These are phyloP conservation scores for Gobio gobio DNA, from an alignment of 2,113 vertebrate species.

Conservation along the genomic window DNA sequence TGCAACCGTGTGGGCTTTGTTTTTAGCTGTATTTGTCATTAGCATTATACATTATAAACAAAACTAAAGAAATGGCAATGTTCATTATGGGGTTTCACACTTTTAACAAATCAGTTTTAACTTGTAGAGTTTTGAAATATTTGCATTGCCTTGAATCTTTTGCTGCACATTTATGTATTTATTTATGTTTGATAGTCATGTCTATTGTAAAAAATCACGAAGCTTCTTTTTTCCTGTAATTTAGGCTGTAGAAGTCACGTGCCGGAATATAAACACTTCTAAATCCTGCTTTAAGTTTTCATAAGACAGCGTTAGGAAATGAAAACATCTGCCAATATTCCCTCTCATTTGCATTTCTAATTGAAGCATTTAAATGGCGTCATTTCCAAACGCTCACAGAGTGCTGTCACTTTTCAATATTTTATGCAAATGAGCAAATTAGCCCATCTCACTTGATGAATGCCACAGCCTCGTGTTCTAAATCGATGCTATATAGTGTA, in stretches of 20 bases:
- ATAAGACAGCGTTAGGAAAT: slow-evolving; percentile 41
- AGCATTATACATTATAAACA: no score
- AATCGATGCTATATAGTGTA: slow-evolving; percentile 27
- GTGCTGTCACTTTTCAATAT: slow-evolving; percentile 57
- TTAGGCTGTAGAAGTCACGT: neutral
- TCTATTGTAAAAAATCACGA: slow-evolving; percentile 2
- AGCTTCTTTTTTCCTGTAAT: neutral
- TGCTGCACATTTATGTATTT: neutral
- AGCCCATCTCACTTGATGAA: slow-evolving; percentile 46
- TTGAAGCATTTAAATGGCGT: slow-evolving; percentile 46
- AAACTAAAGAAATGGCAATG: no score
- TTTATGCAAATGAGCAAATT: slow-evolving; percentile 64
- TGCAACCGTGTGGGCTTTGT: slow-evolving; percentile 12
- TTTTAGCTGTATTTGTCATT: neutral
- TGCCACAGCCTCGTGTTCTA: slow-evolving; percentile 24
- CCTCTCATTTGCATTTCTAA: slow-evolving; percentile 51
- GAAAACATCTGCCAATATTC: slow-evolving; percentile 22
- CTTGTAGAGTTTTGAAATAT: neutral
- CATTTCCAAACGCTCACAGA: slow-evolving; percentile 48
- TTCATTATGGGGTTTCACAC: neutral
- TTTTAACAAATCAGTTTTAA: neutral
- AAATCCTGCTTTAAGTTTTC: slow-evolving; percentile 45
- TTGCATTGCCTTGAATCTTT: neutral
- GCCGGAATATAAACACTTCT: slow-evolving; percentile 22
- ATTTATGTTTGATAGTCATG: neutral